A percentile compares a stretch with the other conserved stretches of the same genome.
phyloP scores from a whole-genome alignment of 2,888 invertebrate genomes.

The Drosophila kuntzei region DNA sequence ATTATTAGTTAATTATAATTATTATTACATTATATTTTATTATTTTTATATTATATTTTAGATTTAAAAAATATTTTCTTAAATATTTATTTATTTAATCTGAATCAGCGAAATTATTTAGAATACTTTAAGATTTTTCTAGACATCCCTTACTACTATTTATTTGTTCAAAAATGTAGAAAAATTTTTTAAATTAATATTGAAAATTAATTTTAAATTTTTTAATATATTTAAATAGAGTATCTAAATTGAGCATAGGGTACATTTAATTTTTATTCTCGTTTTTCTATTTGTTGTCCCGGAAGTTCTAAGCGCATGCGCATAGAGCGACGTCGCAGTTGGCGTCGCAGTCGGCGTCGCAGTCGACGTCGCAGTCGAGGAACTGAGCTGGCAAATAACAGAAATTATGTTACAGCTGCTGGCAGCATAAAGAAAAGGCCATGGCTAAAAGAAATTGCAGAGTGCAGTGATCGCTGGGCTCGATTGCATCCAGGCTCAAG shows the following conservation, averaged over 20 bases:
- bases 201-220: not conserved
- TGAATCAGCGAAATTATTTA: no score
- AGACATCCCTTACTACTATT: no score
- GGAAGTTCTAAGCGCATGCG: slow-evolving; percentile 79
- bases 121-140: no score
- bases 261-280: slow-evolving; percentile 33
- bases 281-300: slow-evolving; percentile 64
- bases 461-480: slow-evolving; percentile 55
- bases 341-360: not conserved
- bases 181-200: no score
- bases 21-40: no score
- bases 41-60: no score
- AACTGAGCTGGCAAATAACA: slow-evolving; percentile 75
- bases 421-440: slow-evolving; percentile 54
- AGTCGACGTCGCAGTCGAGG: slow-evolving; percentile 38
- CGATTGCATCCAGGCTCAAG: slow-evolving; percentile 42
- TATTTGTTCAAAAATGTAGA: no score
- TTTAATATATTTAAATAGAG: slow-evolving; percentile 21
- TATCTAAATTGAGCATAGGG: slow-evolving; percentile 8
- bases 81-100: no score
- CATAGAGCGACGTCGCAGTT: slow-evolving; percentile 46
- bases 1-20: no score
- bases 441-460: slow-evolving; percentile 62
- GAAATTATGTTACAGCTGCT: slow-evolving; percentile 69
- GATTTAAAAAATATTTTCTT: no score